phyloP scores from a whole-genome alignment of 2,113 vertebrate species.

The Urocynchramus pylzowi region DNA sequence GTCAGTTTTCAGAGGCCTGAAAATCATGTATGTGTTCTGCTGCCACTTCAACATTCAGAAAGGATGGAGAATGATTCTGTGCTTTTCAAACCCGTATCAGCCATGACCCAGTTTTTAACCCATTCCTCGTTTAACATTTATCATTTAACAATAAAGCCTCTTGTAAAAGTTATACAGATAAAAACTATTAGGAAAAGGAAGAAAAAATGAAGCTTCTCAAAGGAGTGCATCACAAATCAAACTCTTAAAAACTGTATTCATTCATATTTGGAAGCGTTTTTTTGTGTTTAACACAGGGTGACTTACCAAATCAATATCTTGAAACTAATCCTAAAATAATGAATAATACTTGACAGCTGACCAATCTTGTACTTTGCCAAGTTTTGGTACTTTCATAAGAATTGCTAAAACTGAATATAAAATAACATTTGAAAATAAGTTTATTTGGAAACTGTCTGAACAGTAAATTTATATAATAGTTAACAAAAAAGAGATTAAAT shows the following conservation, averaged over 20 bases:
- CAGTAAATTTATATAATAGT: background rate
- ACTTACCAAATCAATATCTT: background rate
- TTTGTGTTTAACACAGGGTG: background rate
- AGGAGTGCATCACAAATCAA: background rate
- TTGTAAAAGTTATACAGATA: background rate
- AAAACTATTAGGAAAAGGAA: background rate
- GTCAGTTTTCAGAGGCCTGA: background rate
- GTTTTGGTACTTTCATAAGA: background rate
- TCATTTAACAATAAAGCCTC: background rate
- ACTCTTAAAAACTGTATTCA: background rate
- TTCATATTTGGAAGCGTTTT: background rate
- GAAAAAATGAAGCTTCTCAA: background rate
- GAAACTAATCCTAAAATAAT: background rate
- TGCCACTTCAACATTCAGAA: background rate
- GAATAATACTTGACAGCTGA: background rate
- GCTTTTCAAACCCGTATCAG: background rate
- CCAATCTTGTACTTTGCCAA: background rate
- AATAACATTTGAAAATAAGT: background rate
- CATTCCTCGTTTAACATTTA: fast-evolving
- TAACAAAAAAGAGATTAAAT: background rate
- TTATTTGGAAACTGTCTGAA: background rate
- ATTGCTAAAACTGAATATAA: background rate
- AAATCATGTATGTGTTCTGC: background rate
- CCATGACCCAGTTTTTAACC: background rate
- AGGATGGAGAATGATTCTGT: background rate